Evolutionary conservation across 92 coral and sea anemone genomes (phyloP).

Genomic region (Phenganax marumi): DNA sequence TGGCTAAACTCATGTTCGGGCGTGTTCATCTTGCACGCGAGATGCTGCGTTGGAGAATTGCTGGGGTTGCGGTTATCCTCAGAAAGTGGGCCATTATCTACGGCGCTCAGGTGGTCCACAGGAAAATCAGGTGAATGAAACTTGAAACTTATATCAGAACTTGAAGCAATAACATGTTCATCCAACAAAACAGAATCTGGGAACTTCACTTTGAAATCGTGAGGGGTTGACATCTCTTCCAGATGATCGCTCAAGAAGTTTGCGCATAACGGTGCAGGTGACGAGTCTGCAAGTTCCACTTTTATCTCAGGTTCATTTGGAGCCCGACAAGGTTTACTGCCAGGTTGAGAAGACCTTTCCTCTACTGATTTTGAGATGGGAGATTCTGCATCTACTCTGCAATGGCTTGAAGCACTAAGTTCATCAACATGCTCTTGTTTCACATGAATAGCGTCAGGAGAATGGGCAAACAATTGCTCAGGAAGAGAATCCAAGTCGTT

Average conservation of each 20-base stretch:
- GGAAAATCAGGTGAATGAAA: constrained; percentile 32
- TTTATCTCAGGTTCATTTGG: constrained; percentile 6
- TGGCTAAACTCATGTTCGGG: constrained; percentile 34
- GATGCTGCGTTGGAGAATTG: constrained; percentile 21
- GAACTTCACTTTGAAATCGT: constrained; percentile 32
- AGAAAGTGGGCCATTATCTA: not conserved
- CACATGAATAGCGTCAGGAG: constrained; percentile 19
- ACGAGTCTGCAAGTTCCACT: not conserved
- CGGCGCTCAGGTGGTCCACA: constrained; percentile 1
- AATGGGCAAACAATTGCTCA: constrained; percentile 42
- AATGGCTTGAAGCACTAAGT: not conserved
- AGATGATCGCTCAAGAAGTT: constrained; percentile 17
- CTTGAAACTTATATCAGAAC: constrained; percentile 6
- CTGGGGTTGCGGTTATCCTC: not conserved
- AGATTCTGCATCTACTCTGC: constrained; percentile 11
- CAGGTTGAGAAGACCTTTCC: not conserved
- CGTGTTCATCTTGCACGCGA: constrained; percentile 25
- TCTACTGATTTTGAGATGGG: not conserved
- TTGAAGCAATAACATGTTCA: constrained; percentile 6
- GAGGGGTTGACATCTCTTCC: constrained; percentile 14
- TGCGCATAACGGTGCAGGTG: constrained; percentile 22
- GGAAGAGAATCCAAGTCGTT: constrained; percentile 41
- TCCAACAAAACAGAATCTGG: constrained; percentile 18
- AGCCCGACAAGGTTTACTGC: not conserved
- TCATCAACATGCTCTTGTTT: constrained; percentile 27